phyloP scores from a whole-genome alignment of 2,888 invertebrate species.

The Drosophila incognita region DNA sequence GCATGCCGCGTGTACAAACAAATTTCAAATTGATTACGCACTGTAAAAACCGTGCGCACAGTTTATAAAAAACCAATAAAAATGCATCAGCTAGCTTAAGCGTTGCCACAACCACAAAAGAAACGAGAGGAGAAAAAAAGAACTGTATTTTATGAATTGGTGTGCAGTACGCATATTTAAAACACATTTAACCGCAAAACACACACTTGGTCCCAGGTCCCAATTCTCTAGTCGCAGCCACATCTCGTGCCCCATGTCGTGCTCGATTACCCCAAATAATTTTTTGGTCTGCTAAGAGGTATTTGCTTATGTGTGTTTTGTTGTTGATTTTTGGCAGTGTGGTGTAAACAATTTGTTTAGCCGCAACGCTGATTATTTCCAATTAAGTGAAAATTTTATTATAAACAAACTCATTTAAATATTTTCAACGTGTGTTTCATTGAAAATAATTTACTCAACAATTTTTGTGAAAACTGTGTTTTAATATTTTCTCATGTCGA shows the following conservation, averaged over 20 bases:
- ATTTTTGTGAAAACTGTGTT: constrained; percentile 45
- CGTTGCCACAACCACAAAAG: constrained; percentile 9
- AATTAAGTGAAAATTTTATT: constrained; percentile 82
- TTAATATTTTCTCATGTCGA: constrained; percentile 62
- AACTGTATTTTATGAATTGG: constrained; percentile 22
- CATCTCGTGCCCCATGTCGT: constrained; percentile 72
- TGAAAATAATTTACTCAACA: constrained; percentile 71
- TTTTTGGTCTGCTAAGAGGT: constrained; percentile 25
- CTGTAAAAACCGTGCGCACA: constrained; percentile 17
- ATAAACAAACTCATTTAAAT: constrained; percentile 79
- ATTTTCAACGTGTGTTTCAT: constrained; percentile 71
- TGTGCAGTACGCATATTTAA: constrained; percentile 53
- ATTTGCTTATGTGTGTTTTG: constrained; percentile 28
- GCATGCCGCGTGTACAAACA: constrained; percentile 70
- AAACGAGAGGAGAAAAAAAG: background rate
- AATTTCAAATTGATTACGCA: constrained; percentile 29
- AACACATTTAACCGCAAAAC: constrained; percentile 53
- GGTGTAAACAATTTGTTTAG: constrained; percentile 65
- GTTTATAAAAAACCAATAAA: constrained; percentile 68
- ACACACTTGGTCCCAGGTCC: constrained; percentile 13
- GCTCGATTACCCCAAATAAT: constrained; percentile 80
- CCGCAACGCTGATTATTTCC: constrained; percentile 75
- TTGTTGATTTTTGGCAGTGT: constrained; percentile 34
- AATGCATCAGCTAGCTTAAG: constrained; percentile 59
- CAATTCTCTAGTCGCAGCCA: constrained; percentile 1